Base-by-base conservation (phyloP, 2,888 invertebrate species). In the Polyommatus iphigenia region DNA sequence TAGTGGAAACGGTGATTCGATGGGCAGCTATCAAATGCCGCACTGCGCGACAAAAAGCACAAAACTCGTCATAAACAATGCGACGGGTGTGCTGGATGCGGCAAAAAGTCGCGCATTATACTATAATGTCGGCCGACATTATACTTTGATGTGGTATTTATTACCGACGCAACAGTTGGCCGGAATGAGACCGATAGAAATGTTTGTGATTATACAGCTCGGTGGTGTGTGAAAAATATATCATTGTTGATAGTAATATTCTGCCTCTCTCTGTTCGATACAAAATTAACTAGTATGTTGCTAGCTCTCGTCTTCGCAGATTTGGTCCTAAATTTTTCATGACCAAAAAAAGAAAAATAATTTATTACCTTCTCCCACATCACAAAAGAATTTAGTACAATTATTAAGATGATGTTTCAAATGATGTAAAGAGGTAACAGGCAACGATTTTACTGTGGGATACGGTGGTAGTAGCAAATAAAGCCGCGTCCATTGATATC, bases 31-130 rank as follows among this genome's bases (percentile, higher is more conserved):
- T 80, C 80, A 80, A 78, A 80, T 59, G 71, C 73, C 50, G 54
- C 76, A 62, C 32, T 57, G 77, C 62, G 46, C 76, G 71, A 36
- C 71, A 84, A 87, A 87, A 86, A 85, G 81, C 81, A 81, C 81
- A 85, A 86, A 85, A 86, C 85, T 84, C 78, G 76, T 88, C 87
- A 90, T 91, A 91, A 91, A 90, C 90, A 91, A 88, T 81, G 87
- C 87, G 84, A 85, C 91, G 90, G 86, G 87, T 91, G 90, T 80
- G 71, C 81, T 87, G 85, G 89, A 91, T 88, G 88, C 82, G 87
- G 89, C 88, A 91, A 91, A 91, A 91, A 89, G 84, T 88, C 84
- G 83, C 78, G 82, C 85, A 81, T 85, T 85, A 86, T 85, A n/a
- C n/a, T n/a, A n/a, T n/a, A n/a, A n/a, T n/a, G n/a, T n/a, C n/a